A percentile compares a stretch with the other conserved stretches of the same genome.
Evolutionary conservation across 2,888 invertebrate genomes (phyloP).

Genomic region (Thera britannica): DNA sequence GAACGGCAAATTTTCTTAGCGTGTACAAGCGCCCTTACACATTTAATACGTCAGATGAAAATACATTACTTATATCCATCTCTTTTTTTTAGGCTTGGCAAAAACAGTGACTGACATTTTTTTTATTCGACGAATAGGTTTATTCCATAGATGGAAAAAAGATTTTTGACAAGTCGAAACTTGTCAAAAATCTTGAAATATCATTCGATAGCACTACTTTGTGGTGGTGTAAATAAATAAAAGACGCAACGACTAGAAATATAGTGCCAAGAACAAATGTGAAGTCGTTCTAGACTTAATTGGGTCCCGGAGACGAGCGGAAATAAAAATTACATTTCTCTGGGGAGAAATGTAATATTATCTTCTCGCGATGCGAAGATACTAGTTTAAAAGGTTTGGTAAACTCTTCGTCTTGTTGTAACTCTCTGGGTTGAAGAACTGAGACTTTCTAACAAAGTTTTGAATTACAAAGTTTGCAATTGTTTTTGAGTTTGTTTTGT

Average conservation of each 20-base stretch:
- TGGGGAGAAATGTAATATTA: slow-evolving; percentile 14
- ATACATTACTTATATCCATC: too few species aligned
- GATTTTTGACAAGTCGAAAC: too few species aligned
- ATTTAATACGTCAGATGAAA: too few species aligned
- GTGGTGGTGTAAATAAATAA: too few species aligned
- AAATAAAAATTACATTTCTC: slow-evolving; percentile 27
- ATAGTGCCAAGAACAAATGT: slow-evolving; percentile 9
- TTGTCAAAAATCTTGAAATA: too few species aligned
- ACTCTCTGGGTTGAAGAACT: slow-evolving; percentile 5
- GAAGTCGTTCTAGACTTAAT: slow-evolving; percentile 24
- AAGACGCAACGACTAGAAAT: neutral
- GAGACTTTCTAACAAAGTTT: slow-evolving; percentile 1
- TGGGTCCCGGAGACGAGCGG: slow-evolving; percentile 23
- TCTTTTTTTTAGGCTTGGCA: too few species aligned
- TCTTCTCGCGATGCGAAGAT: slow-evolving; percentile 23
- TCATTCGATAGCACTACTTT: too few species aligned
- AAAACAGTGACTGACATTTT: too few species aligned
- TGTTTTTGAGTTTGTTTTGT: neutral
- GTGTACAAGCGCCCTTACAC: too few species aligned
- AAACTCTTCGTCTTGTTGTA: slow-evolving; percentile 17
- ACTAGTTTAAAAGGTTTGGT: slow-evolving; percentile 28
- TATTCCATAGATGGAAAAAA: too few species aligned
- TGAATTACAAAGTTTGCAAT: neutral
- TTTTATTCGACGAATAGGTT: too few species aligned
- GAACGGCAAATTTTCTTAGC: too few species aligned